Conservation (phyloP, 2,888 invertebrate genomes). For the Rhagonycha lutea region DNA sequence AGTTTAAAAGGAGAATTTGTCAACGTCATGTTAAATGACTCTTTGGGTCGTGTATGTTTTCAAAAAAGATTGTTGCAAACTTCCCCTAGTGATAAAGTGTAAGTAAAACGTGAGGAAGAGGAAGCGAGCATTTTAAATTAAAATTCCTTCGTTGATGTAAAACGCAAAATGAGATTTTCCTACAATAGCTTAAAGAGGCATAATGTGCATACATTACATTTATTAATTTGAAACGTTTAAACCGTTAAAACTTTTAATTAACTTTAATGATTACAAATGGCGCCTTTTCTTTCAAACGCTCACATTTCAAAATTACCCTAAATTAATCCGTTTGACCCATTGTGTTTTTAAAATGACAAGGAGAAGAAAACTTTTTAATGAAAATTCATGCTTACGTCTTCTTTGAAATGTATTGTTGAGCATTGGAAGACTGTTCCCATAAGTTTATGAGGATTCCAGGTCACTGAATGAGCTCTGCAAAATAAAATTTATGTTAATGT, state of each 20-base stretch:
- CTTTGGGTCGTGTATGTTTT: not conserved
- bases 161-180: slow-evolving; percentile 5
- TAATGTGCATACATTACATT: not conserved
- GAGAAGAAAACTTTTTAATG: not conserved
- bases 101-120: not conserved
- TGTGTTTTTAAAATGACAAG: too few relatives aligned
- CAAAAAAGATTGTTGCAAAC: slow-evolving; percentile 5
- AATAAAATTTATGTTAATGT: slow-evolving; percentile 27
- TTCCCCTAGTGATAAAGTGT: not conserved
- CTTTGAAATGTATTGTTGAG: slow-evolving; percentile 95
- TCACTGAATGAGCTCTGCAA: slow-evolving; percentile 90
- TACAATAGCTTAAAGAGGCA: not conserved
- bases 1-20: slow-evolving; percentile 2
- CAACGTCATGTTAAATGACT: not conserved
- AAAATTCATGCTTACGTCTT: slow-evolving; percentile 74
- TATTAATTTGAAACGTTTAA: slow-evolving; percentile 1
- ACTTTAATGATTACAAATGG: not conserved
- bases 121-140: slow-evolving; percentile 8
- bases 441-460: slow-evolving; percentile 99
- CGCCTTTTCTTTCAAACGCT: not conserved
- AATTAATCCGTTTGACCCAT: too few relatives aligned
- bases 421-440: slow-evolving; percentile 97
- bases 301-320: not conserved
- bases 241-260: not conserved
- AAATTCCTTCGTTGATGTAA: slow-evolving; percentile 7